Evolutionary conservation across 2,113 vertebrate species (phyloP).

Genomic region (Apus apus): DNA sequence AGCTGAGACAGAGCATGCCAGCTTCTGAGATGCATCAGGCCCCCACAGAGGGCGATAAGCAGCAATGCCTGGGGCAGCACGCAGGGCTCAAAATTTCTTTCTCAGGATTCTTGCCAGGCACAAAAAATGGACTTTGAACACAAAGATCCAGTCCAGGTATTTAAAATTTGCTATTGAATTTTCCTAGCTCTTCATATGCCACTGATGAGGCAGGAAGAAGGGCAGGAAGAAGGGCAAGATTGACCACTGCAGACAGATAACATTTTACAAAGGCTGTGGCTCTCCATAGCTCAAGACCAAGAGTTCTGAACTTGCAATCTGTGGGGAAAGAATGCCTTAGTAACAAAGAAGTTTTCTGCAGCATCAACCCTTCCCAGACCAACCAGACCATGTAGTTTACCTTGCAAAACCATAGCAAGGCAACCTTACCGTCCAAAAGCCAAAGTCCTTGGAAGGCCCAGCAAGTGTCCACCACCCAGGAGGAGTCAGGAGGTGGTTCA

Average conservation of each 20-base stretch:
- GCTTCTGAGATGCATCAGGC: constrained; percentile 9
- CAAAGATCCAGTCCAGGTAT: neutral
- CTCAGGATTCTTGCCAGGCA: constrained; percentile 36
- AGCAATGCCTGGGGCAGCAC: neutral
- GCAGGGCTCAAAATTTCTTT: constrained; percentile 19
- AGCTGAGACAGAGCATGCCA: neutral
- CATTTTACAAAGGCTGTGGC: neutral
- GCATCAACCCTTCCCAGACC: neutral
- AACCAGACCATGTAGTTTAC: accelerated
- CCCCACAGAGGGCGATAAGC: constrained; percentile 22
- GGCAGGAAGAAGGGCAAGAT: neutral
- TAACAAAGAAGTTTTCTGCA: neutral
- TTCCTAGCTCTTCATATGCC: neutral
- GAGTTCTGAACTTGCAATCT: neutral
- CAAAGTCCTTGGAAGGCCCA: neutral
- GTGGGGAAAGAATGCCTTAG: neutral
- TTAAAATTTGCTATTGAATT: neutral
- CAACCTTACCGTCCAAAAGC: neutral
- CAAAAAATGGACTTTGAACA: neutral
- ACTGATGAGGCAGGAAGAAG: neutral
- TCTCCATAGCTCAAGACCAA: neutral
- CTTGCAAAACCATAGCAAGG: neutral
- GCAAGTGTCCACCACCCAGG: neutral
- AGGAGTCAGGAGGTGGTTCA: neutral
- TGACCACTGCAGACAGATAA: accelerated